Evolutionary conservation across 1,140 invertebrate genomes (phyloP), one percentile per base, ranked within the genome.

Genomic region (Galleria mellonella): DNA sequence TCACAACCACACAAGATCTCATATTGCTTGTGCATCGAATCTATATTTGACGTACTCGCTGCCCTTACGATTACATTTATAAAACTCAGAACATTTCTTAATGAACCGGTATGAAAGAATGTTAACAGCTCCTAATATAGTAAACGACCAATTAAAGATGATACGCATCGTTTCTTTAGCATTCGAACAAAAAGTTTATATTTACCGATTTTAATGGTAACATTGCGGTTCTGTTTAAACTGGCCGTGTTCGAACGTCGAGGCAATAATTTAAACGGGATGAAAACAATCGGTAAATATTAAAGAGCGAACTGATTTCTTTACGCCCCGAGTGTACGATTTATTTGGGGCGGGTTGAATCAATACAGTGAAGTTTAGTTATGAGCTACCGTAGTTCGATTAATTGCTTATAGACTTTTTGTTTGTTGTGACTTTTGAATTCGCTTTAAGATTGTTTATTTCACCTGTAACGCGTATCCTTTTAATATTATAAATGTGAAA

Each of bases 281-380:
- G 45, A 60, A 60, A 64, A 56, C 56, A 60, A 64, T 60, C 48
- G 48, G 54, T 64, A 57, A 56, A 64, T 56, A 57, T 60, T 51
- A 56, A 60, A 64, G 47, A 47, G 44, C 37, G 28, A 48, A 51
- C 50, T 48, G 51, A 54, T 48, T 63, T 56, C 47, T 59, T 62
- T 55, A 48, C 52, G 56, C 60, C 50, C 43, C 39, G 46, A 15
- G 51, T 44, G 47, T 47, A 37, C 54, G 50, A 63, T 59, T 63
- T 63, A 63, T 56, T 48, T 47, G 32, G 28, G 14, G 35, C 12
- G 31, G 29, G 32, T 31, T 23, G 12, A 36, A 27, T 37, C 39
- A 40, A 48, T 48, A 42, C 32, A 45, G 36, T 37, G 15, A 9
- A 30, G 1, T 28, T 43, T 35, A 43, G 27, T 43, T 43, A 43